These are phyloP conservation scores for Fulica atra DNA, from an alignment of 2,113 vertebrate genomes.

Conservation along the genomic window DNA sequence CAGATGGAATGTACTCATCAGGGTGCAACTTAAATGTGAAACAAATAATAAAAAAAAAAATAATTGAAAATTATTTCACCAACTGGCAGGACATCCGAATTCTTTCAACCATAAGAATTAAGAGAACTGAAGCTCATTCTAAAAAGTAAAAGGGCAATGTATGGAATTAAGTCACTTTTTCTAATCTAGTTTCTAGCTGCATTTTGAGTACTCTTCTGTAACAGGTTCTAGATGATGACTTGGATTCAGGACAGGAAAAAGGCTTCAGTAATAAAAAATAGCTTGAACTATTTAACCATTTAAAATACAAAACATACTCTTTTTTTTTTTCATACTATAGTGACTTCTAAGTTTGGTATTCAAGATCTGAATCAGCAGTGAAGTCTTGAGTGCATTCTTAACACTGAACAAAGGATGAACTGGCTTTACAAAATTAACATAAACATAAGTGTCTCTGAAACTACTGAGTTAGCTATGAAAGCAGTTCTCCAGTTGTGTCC, in stretches of 20 bases:
- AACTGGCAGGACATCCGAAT: background rate
- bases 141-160: background rate
- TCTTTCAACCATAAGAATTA: background rate
- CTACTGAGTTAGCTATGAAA: background rate
- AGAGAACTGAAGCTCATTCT: background rate
- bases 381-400: background rate
- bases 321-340: background rate
- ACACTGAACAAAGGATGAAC: background rate
- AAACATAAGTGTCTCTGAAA: background rate
- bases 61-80: background rate
- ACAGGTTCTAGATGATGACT: background rate
- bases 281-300: background rate
- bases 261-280: background rate
- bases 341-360: background rate
- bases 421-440: background rate
- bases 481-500: background rate
- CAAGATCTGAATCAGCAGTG: background rate
- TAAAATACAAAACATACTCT: background rate
- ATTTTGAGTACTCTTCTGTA: background rate
- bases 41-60: background rate
- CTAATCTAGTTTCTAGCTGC: background rate
- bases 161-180: background rate
- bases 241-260: background rate
- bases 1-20: constrained; percentile 10
- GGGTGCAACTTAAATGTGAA: background rate